Evolutionary conservation across 1,140 invertebrate species (phyloP).

Genomic region (Apis dorsata): DNA sequence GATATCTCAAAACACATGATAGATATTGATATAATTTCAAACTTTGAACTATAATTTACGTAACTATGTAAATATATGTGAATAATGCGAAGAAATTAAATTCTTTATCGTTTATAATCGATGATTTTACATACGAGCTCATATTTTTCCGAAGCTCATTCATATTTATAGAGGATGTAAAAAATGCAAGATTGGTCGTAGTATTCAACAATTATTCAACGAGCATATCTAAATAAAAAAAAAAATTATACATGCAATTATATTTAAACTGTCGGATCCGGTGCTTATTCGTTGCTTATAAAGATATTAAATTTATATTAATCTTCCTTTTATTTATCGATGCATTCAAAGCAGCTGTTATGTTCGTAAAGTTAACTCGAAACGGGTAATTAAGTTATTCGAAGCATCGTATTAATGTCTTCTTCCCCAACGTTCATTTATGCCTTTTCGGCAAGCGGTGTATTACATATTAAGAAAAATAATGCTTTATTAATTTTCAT

Average conservation of each 20-base stretch:
- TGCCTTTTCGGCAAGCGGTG: not conserved
- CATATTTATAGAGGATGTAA: constrained; percentile 34
- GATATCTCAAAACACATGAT: no score
- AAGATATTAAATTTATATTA: not conserved
- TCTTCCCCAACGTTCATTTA: not conserved
- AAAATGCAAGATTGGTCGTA: not conserved
- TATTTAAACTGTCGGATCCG: not conserved
- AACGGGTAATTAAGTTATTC: not conserved
- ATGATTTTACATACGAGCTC: not conserved
- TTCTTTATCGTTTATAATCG: not conserved
- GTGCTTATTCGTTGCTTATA: not conserved
- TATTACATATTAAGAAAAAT: no score
- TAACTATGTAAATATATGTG: not conserved
- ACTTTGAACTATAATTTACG: not conserved
- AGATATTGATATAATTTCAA: no score
- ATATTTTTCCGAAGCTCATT: not conserved
- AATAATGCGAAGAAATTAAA: not conserved
- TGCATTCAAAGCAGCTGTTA: not conserved
- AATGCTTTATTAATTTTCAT: not conserved
- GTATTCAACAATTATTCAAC: constrained; percentile 8
- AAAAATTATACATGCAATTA: constrained; percentile 1
- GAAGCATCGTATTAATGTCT: not conserved
- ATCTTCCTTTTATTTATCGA: not conserved
- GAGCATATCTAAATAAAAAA: not conserved
- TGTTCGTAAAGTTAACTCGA: not conserved